Conservation (phyloP, 1,140 invertebrate species). For the Carcinoscorpius rotundicauda region DNA sequence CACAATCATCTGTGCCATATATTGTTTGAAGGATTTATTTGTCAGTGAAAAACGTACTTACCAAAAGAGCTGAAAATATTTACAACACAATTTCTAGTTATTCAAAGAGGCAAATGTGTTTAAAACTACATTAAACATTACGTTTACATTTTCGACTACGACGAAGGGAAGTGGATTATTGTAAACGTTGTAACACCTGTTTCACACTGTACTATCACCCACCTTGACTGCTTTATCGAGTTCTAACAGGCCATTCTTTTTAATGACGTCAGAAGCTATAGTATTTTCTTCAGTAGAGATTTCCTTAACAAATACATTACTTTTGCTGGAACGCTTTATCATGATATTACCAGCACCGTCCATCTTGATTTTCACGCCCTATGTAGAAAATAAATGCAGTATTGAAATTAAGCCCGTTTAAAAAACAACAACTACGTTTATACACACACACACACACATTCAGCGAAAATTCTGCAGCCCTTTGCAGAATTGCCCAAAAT, state of each 20-base stretch:
- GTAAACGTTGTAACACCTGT: too few species aligned
- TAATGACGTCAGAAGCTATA: conserved; percentile 74
- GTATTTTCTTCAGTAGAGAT: conserved; percentile 57
- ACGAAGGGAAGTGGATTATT: too few species aligned
- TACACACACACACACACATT: not conserved
- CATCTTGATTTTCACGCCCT: conserved; percentile 93
- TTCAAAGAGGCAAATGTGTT: too few species aligned
- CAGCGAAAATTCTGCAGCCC: not conserved
- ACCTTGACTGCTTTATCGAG: conserved; percentile 86
- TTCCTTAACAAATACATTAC: conserved; percentile 71
- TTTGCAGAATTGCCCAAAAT: too few species aligned
- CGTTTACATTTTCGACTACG: too few species aligned
- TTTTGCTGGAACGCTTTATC: conserved; percentile 81
- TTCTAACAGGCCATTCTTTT: conserved; percentile 72
- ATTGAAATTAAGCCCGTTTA: not conserved
- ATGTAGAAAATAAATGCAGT: conserved; percentile 26
- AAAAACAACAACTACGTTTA: not conserved
- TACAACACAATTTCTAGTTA: too few species aligned
- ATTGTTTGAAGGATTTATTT: too few species aligned
- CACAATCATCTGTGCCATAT: too few species aligned
- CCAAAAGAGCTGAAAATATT: too few species aligned
- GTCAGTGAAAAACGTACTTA: too few species aligned
- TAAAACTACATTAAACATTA: too few species aligned
- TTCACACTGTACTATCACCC: conserved; percentile 8
- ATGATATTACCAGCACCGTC: conserved; percentile 88